Evolutionary conservation across 2,888 invertebrate genomes (phyloP).

Genomic region (Dynastes hyllus): DNA sequence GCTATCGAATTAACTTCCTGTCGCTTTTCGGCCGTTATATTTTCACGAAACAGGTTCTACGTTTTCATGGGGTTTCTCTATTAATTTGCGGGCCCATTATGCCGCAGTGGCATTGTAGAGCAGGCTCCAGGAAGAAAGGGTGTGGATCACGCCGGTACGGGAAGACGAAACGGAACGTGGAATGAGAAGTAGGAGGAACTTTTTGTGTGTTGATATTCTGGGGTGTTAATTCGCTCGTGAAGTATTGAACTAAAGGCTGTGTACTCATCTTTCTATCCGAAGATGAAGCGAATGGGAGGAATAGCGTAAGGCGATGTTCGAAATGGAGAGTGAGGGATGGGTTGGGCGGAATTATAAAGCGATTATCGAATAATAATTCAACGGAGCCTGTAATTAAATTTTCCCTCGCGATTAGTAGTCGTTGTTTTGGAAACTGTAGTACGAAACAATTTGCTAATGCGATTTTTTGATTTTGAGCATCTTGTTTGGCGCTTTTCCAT

Average conservation of each 20-base stretch:
- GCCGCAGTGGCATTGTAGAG: too few species aligned
- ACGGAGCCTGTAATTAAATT: slow-evolving; percentile 37
- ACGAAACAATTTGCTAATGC: neutral
- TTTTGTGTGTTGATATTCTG: slow-evolving; percentile 22
- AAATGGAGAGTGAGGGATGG: neutral
- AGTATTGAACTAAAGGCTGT: slow-evolving; percentile 28
- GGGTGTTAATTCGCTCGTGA: slow-evolving; percentile 15
- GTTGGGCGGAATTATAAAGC: slow-evolving; percentile 28
- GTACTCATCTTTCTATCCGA: neutral
- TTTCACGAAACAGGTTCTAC: too few species aligned
- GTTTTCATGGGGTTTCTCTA: too few species aligned
- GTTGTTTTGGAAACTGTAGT: neutral
- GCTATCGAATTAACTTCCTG: too few species aligned
- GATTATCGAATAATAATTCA: slow-evolving; percentile 40
- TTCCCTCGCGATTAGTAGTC: slow-evolving; percentile 6
- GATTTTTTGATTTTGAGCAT: neutral
- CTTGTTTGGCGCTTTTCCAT: too few species aligned
- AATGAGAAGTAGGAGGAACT: neutral
- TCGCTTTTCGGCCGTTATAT: too few species aligned
- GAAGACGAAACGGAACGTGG: neutral
- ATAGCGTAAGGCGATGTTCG: neutral
- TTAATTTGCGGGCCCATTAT: too few species aligned
- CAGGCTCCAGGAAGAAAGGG: neutral
- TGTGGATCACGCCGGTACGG: neutral
- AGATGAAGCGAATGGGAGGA: neutral